Evolutionary conservation across 1,140 invertebrate genomes (phyloP).

Genomic region (honey bee (Apis mellifera)): DNA sequence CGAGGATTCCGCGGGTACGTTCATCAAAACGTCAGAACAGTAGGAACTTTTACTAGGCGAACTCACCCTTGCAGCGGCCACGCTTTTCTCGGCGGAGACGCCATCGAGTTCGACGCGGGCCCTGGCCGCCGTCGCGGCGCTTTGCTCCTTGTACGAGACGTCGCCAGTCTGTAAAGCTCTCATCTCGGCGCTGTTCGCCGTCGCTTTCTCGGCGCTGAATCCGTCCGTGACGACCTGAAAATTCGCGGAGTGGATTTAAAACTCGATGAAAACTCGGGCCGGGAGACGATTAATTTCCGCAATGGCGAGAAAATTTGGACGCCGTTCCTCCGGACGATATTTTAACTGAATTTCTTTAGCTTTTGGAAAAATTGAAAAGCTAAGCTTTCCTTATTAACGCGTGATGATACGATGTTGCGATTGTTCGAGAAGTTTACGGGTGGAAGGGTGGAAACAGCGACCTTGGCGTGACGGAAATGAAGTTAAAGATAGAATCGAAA

Average conservation of each 20-base stretch:
- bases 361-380: too few species aligned
- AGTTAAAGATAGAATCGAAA: conserved; percentile 42
- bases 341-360: too few species aligned
- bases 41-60: too few species aligned
- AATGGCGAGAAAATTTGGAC: too few species aligned
- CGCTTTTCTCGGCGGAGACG: conserved; percentile 88
- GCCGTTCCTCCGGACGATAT: too few species aligned
- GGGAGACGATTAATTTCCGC: too few species aligned
- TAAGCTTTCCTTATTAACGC: too few species aligned
- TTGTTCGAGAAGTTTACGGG: not conserved
- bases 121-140: conserved; percentile 83
- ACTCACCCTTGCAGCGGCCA: conserved; percentile 87
- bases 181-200: conserved; percentile 89
- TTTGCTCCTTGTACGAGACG: conserved; percentile 89
- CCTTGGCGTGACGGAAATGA: conserved; percentile 12
- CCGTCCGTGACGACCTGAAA: conserved; percentile 88
- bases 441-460: not conserved
- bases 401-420: too few species aligned
- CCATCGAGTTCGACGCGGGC: conserved; percentile 88
- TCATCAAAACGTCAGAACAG: not conserved
- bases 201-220: conserved; percentile 89
- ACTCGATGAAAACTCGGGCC: too few species aligned
- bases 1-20: not conserved
- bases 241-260: conserved; percentile 11
- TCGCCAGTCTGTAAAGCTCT: conserved; percentile 90